A percentile compares a stretch with the other conserved stretches of the same genome.
phyloP scores from a whole-genome alignment of 1,140 invertebrate genomes.

The Papilio glaucus region DNA sequence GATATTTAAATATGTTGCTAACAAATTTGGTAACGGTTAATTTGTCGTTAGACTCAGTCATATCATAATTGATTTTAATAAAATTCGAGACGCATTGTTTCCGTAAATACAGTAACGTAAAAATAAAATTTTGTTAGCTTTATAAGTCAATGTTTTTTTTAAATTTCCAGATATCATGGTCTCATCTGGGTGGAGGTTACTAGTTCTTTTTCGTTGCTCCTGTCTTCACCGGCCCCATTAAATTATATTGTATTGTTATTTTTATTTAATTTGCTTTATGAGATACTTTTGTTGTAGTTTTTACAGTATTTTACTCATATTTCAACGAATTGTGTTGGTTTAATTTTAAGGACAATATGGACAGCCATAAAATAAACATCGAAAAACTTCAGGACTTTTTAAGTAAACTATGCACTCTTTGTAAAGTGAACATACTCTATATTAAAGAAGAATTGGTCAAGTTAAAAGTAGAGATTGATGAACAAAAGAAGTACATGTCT shows the following conservation, averaged over 20 bases:
- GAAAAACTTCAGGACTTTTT: conserved; percentile 82
- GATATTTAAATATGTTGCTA: no score
- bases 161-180: conserved; percentile 39
- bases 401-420: conserved; percentile 77
- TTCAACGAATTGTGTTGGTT: neutral
- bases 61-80: no score
- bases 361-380: conserved; percentile 83
- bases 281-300: conserved; percentile 14
- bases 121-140: neutral
- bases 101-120: no score
- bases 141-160: neutral
- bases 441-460: conserved; percentile 85
- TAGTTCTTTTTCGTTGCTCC: conserved; percentile 84
- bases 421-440: conserved; percentile 82
- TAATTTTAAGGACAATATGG: conserved; percentile 84
- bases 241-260: conserved; percentile 37
- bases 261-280: conserved; percentile 35
- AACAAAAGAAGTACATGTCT: conserved; percentile 82
- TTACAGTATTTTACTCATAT: conserved; percentile 26
- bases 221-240: conserved; percentile 86
- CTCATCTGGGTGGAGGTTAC: conserved; percentile 57
- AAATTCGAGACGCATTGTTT: no score
- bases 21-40: no score
- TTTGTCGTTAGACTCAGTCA: no score
- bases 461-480: conserved; percentile 81